phyloP scores from a whole-genome alignment of 2,888 invertebrate genomes.

The Noctua janthe region DNA sequence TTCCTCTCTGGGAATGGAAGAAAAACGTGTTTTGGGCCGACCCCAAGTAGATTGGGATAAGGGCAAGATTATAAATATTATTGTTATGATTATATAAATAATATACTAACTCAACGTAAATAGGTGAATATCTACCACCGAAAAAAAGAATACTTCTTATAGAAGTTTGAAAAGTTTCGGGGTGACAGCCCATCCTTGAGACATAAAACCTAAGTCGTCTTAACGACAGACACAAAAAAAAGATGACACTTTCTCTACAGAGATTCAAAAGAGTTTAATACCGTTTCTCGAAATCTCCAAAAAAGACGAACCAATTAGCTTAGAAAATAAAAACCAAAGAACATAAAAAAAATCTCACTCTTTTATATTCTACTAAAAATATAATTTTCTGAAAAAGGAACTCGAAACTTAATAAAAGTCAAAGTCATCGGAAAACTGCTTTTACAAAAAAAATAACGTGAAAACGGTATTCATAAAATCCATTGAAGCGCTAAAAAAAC shows the following conservation, averaged over 20 bases:
- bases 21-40: too few relatives aligned
- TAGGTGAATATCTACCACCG: too few relatives aligned
- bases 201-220: slow-evolving; percentile 6
- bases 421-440: slow-evolving; percentile 5
- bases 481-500: slow-evolving; percentile 10
- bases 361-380: not conserved
- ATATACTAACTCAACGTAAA: too few relatives aligned
- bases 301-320: not conserved
- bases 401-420: not conserved
- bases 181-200: not conserved
- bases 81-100: too few relatives aligned
- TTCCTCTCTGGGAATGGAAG: too few relatives aligned
- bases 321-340: not conserved
- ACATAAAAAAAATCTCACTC: not conserved
- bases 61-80: too few relatives aligned
- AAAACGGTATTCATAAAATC: slow-evolving; percentile 23
- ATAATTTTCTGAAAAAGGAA: not conserved
- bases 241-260: not conserved
- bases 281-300: not conserved
- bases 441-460: not conserved
- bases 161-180: not conserved
- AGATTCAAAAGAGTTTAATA: not conserved
- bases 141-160: not conserved
- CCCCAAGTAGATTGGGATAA: too few relatives aligned
- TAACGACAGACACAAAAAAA: slow-evolving; percentile 6